Base-by-base conservation (phyloP, 2,113 vertebrate species). In the Emydura subglobosa region DNA sequence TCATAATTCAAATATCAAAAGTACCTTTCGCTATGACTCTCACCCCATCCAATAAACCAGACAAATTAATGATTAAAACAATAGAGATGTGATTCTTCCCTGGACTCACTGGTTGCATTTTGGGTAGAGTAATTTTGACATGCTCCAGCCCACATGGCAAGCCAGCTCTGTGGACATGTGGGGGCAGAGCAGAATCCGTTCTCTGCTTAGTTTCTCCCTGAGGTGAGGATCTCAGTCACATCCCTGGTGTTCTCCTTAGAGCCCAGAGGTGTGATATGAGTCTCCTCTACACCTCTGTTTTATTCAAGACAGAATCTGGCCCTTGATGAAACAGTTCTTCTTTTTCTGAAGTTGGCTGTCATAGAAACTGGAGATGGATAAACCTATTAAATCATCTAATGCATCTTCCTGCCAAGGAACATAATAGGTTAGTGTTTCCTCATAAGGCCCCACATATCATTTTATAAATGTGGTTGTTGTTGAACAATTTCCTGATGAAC, bases 291-390 rank as follows among this genome's bases (percentile, higher is more conserved):
- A 50, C 49, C 9, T 10, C 44, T 51, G 50, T 34, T 49, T 31
- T 50, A 29, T 22, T 51, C 50, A 3, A 80, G 50, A 80, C 6
- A 34, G 31, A n/a, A 51, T n/a, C 29, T 34, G 49, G 29, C 22
- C 49, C 19, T n/a, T n/a, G 31, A 81, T 53, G 4, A 51, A n/a
- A 50, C 50, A 51, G 50, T 14, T 21, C 27, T 59, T 61, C 12
- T 31, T 61, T 61, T 31, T 31, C 59, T n/a, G 50, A 80, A 34
- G 79, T 50, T 53, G 80, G 68, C 79, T 27, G 50, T 34, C 76
- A 47, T 74, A 90, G 88, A 94, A 91, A 92, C 74, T 53, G 87
- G 84, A 76, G 42, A 44, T 82, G 85, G 21, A 93, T 92, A 39
- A 55, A 39, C 4, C 59, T 25, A 55, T 59, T 47, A 68, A 39